These are phyloP conservation scores for Lophotis ruficrista DNA, from an alignment of 2,113 vertebrate genomes.

Conservation along the genomic window DNA sequence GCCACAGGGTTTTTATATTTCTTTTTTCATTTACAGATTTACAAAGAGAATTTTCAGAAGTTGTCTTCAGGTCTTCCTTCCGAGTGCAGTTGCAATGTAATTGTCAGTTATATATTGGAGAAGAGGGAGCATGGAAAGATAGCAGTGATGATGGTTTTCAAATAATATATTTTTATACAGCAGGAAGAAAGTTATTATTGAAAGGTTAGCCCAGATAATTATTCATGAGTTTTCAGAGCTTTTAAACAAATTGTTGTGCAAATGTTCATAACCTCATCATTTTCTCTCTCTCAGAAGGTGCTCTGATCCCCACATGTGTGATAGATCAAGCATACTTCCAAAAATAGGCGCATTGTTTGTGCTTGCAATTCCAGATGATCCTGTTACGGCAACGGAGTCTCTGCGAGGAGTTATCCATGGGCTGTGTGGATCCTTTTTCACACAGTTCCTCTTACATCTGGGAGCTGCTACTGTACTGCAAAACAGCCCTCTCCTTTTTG, in stretches of 20 bases:
- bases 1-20: neutral
- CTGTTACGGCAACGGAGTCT: neutral
- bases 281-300: constrained; percentile 7
- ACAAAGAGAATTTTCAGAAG: constrained; percentile 38
- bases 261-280: constrained; percentile 4
- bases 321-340: constrained; percentile 22
- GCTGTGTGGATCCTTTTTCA: neutral
- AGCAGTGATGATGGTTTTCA: neutral
- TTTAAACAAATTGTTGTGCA: constrained; percentile 55
- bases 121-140: neutral
- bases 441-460: neutral
- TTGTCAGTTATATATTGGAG: neutral
- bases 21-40: constrained; percentile 14
- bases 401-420: neutral
- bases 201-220: constrained; percentile 47
- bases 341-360: constrained; percentile 1
- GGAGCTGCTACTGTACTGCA: constrained; percentile 27
- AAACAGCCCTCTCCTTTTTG: neutral
- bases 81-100: neutral
- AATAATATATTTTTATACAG: neutral
- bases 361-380: constrained; percentile 38
- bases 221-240: constrained; percentile 37
- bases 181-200: constrained; percentile 25
- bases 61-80: constrained; percentile 14
- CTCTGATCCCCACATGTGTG: neutral